These are phyloP conservation scores for Ctenochaetus hawaiiensis DNA, from an alignment of 2,797 vertebrate genomes.

Conservation along the genomic window DNA sequence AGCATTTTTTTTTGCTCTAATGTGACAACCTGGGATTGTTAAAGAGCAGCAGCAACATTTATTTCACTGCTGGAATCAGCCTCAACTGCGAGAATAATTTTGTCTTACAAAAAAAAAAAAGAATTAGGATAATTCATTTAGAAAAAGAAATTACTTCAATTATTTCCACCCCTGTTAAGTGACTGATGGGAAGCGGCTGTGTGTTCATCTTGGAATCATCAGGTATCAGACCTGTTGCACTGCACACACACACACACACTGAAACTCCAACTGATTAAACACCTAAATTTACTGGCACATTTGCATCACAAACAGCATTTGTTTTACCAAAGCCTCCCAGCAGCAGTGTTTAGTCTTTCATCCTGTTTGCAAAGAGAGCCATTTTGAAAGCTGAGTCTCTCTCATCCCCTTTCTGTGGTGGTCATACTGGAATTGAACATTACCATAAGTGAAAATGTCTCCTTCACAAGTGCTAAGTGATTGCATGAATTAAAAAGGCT, in stretches of 20 bases:
- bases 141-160: slow-evolving; percentile 28
- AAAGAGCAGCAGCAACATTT: slow-evolving; percentile 47
- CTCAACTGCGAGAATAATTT: slow-evolving; percentile 12
- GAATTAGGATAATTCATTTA: slow-evolving; percentile 33
- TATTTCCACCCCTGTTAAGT: slow-evolving; percentile 16
- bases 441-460: slow-evolving; percentile 28
- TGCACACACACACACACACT: slow-evolving; percentile 1
- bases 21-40: slow-evolving; percentile 42
- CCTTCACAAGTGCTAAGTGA: slow-evolving; percentile 36
- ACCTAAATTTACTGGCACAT: background rate
- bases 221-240: slow-evolving; percentile 85
- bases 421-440: slow-evolving; percentile 30
- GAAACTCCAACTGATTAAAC: slow-evolving; percentile 12
- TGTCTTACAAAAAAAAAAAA: slow-evolving; percentile 29
- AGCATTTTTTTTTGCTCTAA: slow-evolving; percentile 25
- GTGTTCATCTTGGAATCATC: slow-evolving; percentile 64
- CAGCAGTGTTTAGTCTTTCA: slow-evolving; percentile 27
- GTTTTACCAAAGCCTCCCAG: background rate
- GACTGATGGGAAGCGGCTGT: slow-evolving; percentile 18
- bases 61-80: slow-evolving; percentile 16
- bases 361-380: slow-evolving; percentile 44
- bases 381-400: slow-evolving; percentile 49
- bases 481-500: slow-evolving; percentile 62
- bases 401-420: slow-evolving; percentile 11
- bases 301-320: background rate